Evolutionary conservation across 2,888 invertebrate genomes (phyloP).

Genomic region (Hymenopus coronatus): DNA sequence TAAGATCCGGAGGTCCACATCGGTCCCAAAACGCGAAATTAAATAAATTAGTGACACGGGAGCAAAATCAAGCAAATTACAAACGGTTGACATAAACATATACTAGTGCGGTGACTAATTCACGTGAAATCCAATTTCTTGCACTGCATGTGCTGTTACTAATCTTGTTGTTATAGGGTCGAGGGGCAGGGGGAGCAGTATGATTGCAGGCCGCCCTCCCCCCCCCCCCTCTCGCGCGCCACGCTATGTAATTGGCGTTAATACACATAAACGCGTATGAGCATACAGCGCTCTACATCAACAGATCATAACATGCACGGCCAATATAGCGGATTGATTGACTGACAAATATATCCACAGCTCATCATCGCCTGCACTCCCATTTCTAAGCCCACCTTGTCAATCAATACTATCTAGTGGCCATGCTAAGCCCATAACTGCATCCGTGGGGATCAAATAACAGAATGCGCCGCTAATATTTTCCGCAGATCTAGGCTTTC

Average conservation of each 20-base stretch:
- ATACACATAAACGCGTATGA: conserved; percentile 29
- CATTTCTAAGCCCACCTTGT: conserved; percentile 20
- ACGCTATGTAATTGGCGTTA: conserved; percentile 28
- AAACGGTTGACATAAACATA: conserved; percentile 7
- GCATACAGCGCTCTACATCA: conserved; percentile 21
- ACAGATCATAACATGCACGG: conserved; percentile 29
- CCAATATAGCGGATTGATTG: conserved; percentile 32
- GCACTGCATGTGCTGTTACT: neutral
- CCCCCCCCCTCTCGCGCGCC: neutral
- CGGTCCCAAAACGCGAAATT: neutral
- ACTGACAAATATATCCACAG: conserved; percentile 32
- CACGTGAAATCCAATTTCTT: conserved; percentile 19
- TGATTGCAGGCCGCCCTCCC: neutral
- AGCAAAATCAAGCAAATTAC: neutral
- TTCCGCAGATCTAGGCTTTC: neutral
- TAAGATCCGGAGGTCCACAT: neutral
- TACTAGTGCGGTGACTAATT: conserved; percentile 8
- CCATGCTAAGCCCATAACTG: neutral
- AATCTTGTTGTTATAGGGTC: neutral
- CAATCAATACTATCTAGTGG: conserved; percentile 26
- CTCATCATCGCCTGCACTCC: neutral
- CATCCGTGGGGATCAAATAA: neutral
- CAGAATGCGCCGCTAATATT: neutral
- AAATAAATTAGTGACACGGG: neutral
- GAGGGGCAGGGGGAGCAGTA: conserved; percentile 1